Conservation (phyloP, 1,140 invertebrate genomes). For the Penaeus indicus region DNA sequence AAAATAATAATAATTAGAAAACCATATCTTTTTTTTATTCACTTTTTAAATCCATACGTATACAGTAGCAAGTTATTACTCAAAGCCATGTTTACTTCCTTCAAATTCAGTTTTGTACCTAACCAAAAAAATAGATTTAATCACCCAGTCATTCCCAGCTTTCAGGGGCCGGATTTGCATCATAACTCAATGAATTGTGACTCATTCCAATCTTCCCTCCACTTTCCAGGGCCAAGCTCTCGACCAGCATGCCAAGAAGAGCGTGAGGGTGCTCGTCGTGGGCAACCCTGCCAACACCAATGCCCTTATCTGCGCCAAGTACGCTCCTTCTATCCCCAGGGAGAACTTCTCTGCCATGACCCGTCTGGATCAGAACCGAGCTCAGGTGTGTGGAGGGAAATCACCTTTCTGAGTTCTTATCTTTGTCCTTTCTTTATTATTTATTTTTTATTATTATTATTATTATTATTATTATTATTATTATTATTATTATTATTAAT, state of each 20-base stretch:
- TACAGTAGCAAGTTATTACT: too few species aligned
- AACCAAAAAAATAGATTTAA: background rate
- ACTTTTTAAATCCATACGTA: too few species aligned
- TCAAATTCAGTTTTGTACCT: too few species aligned
- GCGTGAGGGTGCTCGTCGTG: slow-evolving; percentile 96
- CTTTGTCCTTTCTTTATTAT: too few species aligned
- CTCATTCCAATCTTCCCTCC: too few species aligned
- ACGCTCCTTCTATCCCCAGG: slow-evolving; percentile 96
- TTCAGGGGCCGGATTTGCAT: too few species aligned
- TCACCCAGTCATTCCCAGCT: background rate
- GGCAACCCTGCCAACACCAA: slow-evolving; percentile 99
- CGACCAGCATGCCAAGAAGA: slow-evolving; percentile 92
- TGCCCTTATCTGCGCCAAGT: slow-evolving; percentile 95
- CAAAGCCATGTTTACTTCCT: too few species aligned
- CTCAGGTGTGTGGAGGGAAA: slow-evolving; percentile 81
- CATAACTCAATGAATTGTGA: background rate
- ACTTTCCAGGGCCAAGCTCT: slow-evolving; percentile 84
- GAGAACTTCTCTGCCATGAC: slow-evolving; percentile 99
- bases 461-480: too few species aligned
- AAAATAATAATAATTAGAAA: too few species aligned
- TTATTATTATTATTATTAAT: too few species aligned
- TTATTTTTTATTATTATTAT: too few species aligned
- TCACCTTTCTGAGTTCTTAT: background rate
- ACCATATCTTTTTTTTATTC: too few species aligned
- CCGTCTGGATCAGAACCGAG: slow-evolving; percentile 97